A percentile compares a stretch with the other conserved stretches of the same genome.
phyloP scores from a whole-genome alignment of 2,113 vertebrate genomes.

The Alosa alosa region DNA sequence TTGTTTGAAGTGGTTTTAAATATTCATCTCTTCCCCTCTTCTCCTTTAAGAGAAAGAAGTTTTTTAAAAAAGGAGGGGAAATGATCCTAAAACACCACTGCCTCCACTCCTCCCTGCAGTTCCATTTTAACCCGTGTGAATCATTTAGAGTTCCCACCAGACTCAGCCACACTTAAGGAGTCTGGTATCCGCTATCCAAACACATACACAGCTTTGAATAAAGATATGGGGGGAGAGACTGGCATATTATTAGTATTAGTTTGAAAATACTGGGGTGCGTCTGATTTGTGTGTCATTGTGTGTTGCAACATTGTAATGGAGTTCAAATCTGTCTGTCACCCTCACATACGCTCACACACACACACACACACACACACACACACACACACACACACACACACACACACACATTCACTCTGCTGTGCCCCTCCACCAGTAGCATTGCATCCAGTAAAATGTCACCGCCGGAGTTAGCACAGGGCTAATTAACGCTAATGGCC shows the following conservation, averaged over 20 bases:
- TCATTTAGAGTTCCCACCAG: neutral
- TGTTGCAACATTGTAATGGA: slow-evolving; percentile 53
- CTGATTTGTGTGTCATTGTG: neutral
- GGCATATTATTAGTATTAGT: neutral
- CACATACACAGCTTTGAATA: neutral
- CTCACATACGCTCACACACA: neutral
- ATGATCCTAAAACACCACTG: slow-evolving; percentile 18
- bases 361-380: neutral
- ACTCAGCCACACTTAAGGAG: neutral
- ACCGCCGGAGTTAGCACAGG: neutral
- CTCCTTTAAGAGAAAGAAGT: slow-evolving; percentile 64
- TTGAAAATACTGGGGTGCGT: neutral
- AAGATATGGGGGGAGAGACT: neutral
- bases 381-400: neutral
- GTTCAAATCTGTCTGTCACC: slow-evolving; percentile 62
- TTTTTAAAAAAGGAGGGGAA: slow-evolving; percentile 28
- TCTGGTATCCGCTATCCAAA: neutral
- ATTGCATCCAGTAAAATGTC: neutral
- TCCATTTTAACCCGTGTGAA: neutral
- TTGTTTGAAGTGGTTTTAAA: slow-evolving; percentile 74
- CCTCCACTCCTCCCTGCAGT: neutral
- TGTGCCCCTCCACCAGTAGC: neutral
- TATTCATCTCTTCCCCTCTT: slow-evolving; percentile 67
- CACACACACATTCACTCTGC: neutral
- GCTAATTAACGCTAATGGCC: neutral